Conservation (phyloP, 2,888 invertebrate species). For the Drosophila pseudotakahashii region DNA sequence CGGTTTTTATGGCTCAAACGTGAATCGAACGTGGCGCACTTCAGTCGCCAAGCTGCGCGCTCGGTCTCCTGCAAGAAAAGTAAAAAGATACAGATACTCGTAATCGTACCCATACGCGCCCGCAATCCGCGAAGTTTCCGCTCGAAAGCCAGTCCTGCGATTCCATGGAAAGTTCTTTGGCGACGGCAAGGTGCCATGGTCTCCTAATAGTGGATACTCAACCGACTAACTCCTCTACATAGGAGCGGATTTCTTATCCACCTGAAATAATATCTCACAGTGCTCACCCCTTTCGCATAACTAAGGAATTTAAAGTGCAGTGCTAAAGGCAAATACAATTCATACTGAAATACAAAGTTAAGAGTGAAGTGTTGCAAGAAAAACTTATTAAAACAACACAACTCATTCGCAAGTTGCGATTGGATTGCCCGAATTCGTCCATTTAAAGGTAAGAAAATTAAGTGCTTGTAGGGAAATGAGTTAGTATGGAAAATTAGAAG, state of each 20-base stretch:
- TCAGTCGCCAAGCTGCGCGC: conserved; percentile 75
- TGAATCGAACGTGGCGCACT: conserved; percentile 78
- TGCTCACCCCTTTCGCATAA: conserved; percentile 10
- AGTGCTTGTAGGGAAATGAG: fast-evolving
- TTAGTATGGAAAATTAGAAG: too few relatives aligned
- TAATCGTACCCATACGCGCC: neutral
- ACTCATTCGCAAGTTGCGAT: conserved; percentile 19
- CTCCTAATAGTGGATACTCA: conserved; percentile 25
- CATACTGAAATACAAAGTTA: conserved; percentile 12
- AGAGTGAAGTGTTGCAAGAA: conserved; percentile 45
- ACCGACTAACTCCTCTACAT: conserved; percentile 15
- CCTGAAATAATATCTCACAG: conserved; percentile 3
- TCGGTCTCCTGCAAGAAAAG: conserved; percentile 52
- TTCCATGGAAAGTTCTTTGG: conserved; percentile 21
- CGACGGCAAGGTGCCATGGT: conserved; percentile 40
- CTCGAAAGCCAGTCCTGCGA: conserved; percentile 13
- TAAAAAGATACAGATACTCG: conserved; percentile 18
- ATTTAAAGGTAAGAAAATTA: conserved; percentile 48
- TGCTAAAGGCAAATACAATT: conserved; percentile 56
- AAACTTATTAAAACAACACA: conserved; percentile 4
- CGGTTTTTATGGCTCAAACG: conserved; percentile 63
- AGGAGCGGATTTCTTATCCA: conserved; percentile 17
- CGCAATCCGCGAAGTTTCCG: conserved; percentile 32
- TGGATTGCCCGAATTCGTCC: conserved; percentile 48
- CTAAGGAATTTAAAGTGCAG: conserved; percentile 34